Conservation (phyloP, 2,113 vertebrate species). For the Gracilinanus agilis region DNA sequence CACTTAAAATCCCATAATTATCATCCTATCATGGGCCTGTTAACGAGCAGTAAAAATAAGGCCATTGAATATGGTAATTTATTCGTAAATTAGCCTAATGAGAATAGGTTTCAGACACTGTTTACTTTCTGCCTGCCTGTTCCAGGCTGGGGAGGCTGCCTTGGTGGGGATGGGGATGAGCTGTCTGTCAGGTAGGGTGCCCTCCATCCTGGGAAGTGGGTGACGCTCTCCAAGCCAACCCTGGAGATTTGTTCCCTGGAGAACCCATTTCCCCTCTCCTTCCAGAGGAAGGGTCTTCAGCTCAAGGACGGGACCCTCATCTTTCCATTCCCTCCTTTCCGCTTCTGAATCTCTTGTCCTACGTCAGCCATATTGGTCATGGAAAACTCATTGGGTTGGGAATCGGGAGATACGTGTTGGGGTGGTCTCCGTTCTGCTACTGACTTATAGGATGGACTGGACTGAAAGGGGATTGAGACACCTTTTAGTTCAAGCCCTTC, state of each 20-base stretch:
- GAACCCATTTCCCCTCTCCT: background rate
- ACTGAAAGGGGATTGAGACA: background rate
- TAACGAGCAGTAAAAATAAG: conserved; percentile 97
- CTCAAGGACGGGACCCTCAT: background rate
- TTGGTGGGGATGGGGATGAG: conserved; percentile 67
- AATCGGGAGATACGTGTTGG: background rate
- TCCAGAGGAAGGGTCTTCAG: background rate
- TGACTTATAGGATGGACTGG: background rate
- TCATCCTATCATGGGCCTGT: conserved; percentile 97
- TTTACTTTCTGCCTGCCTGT: conserved; percentile 87
- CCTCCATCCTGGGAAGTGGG: background rate
- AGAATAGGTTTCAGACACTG: conserved; percentile 93
- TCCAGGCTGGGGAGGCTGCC: conserved; percentile 80
- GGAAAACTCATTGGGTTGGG: background rate
- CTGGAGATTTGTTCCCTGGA: background rate
- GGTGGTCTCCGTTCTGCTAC: background rate
- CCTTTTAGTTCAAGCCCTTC: background rate
- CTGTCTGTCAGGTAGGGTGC: conserved; percentile 60
- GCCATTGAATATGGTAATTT: conserved; percentile 99
- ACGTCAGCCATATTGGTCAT: background rate
- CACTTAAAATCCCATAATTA: conserved; percentile 97
- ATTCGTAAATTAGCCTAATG: conserved; percentile 96
- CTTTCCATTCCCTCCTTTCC: background rate
- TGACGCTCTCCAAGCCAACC: background rate
- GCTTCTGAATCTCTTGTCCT: background rate